phyloP scores from a whole-genome alignment of 2,888 invertebrate genomes.

The Caenorhabditis zanzibari region DNA sequence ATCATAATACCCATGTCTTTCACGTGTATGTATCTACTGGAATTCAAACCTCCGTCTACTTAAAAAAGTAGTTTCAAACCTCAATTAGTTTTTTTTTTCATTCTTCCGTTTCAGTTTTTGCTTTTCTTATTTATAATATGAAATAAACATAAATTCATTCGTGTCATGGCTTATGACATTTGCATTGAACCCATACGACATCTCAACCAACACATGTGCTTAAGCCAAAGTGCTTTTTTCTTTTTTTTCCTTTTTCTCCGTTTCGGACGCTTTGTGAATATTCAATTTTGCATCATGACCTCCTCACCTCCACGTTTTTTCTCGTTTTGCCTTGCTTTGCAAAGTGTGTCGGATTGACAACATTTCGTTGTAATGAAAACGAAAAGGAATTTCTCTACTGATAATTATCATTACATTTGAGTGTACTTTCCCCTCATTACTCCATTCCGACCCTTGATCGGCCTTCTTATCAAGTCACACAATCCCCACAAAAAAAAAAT shows the following conservation, averaged over 20 bases:
- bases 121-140: conserved; percentile 18
- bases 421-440: conserved; percentile 49
- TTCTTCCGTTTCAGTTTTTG: not conserved
- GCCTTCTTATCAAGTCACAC: conserved; percentile 43
- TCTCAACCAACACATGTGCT: not conserved
- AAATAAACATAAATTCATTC: conserved; percentile 2
- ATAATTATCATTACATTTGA: conserved; percentile 19
- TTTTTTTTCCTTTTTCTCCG: not conserved
- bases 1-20: conserved; percentile 61
- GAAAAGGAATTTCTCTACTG: conserved; percentile 14
- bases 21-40: conserved; percentile 59
- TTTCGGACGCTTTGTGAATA: conserved; percentile 9
- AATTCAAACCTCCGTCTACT: conserved; percentile 58
- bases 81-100: conserved; percentile 32
- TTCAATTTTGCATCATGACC: conserved; percentile 34
- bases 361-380: conserved; percentile 16
- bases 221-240: not conserved
- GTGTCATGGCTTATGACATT: not conserved
- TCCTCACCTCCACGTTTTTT: not conserved
- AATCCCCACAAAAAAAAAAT: conserved; percentile 5
- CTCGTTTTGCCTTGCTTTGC: not conserved
- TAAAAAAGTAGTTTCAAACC: conserved; percentile 57
- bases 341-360: conserved; percentile 10
- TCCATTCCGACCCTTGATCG: conserved; percentile 17
- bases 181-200: not conserved